These are phyloP conservation scores for Suillia variegata DNA, from an alignment of 2,888 invertebrate genomes.

Conservation along the genomic window DNA sequence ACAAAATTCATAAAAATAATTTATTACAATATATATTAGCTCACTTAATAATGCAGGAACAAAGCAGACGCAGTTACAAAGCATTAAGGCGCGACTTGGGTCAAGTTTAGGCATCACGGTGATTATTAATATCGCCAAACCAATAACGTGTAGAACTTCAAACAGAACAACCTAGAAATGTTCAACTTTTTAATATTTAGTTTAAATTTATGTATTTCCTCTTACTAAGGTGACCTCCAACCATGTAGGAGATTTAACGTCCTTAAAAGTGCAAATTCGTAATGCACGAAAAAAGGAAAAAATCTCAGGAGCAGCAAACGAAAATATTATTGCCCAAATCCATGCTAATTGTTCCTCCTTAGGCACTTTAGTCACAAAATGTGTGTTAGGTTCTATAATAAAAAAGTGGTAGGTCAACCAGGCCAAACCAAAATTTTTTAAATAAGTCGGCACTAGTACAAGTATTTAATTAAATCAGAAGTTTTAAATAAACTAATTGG, in stretches of 20 bases:
- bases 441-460: too few species aligned
- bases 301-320: constrained; percentile 77
- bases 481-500: too few species aligned
- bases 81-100: constrained; percentile 80
- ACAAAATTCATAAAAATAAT: too few species aligned
- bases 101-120: constrained; percentile 80
- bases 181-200: neutral
- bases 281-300: constrained; percentile 73
- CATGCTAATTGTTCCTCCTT: constrained; percentile 73
- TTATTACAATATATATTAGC: too few species aligned
- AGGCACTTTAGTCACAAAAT: constrained; percentile 68
- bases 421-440: too few species aligned
- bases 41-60: constrained; percentile 79
- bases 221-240: constrained; percentile 67
- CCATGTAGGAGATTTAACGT: constrained; percentile 65
- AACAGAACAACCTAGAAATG: constrained; percentile 66
- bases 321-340: constrained; percentile 80
- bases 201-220: neutral
- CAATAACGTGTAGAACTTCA: constrained; percentile 80
- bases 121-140: constrained; percentile 77
- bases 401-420: neutral
- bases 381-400: constrained; percentile 66
- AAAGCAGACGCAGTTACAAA: constrained; percentile 83
- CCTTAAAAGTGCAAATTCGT: constrained; percentile 77
- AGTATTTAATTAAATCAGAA: too few species aligned